A percentile compares a stretch with the other conserved stretches of the same genome.
phyloP scores from a whole-genome alignment of 2,797 vertebrate genomes.

The Myotis vivesi region DNA sequence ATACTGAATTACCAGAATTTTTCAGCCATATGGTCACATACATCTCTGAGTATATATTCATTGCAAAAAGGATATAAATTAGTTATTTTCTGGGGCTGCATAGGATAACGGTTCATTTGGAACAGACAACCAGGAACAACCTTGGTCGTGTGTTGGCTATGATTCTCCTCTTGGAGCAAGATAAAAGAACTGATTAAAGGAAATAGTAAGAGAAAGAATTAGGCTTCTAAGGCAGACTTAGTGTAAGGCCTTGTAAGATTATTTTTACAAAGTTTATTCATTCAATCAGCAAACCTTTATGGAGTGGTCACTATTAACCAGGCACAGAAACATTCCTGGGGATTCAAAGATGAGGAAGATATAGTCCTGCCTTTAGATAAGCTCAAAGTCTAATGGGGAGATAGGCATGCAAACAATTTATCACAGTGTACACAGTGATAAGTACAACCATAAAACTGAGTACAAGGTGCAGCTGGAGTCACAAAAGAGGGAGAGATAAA shows the following conservation, averaged over 20 bases:
- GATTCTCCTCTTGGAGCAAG: constrained; percentile 41
- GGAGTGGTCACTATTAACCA: not conserved
- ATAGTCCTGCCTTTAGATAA: constrained; percentile 36
- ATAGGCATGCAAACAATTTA: constrained; percentile 63
- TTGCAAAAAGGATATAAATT: not conserved
- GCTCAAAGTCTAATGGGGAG: constrained; percentile 57
- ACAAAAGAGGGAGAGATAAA: constrained; percentile 26
- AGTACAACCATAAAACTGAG: constrained; percentile 38
- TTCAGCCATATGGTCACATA: not conserved
- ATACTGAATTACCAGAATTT: constrained; percentile 20
- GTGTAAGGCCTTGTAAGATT: not conserved
- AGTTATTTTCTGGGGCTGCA: constrained; percentile 9
- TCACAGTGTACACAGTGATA: constrained; percentile 55
- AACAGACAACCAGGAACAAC: constrained; percentile 16
- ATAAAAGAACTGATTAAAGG: constrained; percentile 34
- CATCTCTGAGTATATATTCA: constrained; percentile 5
- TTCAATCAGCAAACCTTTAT: constrained; percentile 28
- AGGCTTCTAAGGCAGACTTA: constrained; percentile 24
- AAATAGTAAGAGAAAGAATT: constrained; percentile 42
- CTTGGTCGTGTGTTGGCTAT: not conserved
- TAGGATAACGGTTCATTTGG: constrained; percentile 40
- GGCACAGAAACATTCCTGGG: constrained; percentile 14
- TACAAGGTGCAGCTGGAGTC: constrained; percentile 51
- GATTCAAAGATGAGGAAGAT: constrained; percentile 45
- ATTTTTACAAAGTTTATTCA: not conserved